These are phyloP conservation scores for Chloromyia formosa DNA, from an alignment of 2,888 invertebrate species.

Conservation along the genomic window DNA sequence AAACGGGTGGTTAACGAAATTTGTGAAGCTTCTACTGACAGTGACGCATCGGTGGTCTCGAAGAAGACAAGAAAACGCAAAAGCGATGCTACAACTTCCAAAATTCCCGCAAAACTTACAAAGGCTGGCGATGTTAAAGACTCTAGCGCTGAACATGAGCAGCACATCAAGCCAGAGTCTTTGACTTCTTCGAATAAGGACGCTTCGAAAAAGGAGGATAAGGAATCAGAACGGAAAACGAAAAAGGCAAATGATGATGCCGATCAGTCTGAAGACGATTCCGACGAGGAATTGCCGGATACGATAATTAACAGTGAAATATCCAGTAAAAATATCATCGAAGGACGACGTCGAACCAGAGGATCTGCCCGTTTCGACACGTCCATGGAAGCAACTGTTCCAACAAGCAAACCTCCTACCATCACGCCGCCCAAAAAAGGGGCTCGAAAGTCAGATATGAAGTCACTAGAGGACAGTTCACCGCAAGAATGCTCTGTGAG, in stretches of 20 bases:
- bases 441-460: background rate
- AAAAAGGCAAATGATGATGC: background rate
- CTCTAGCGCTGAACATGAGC: too few species aligned
- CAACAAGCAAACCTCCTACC: background rate
- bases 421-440: background rate
- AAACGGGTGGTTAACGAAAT: too few species aligned
- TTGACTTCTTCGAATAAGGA: too few species aligned
- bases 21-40: too few species aligned
- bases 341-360: constrained; percentile 52
- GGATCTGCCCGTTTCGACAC: constrained; percentile 54
- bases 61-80: background rate
- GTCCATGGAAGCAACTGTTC: background rate
- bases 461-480: constrained; percentile 47
- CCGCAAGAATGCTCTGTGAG: constrained; percentile 54
- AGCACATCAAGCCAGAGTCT: too few species aligned
- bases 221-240: background rate
- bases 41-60: too few species aligned
- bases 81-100: background rate
- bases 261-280: background rate
- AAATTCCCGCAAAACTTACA: constrained; percentile 2
- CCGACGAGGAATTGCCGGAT: constrained; percentile 9
- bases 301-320: constrained; percentile 55
- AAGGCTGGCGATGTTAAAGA: background rate
- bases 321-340: constrained; percentile 60
- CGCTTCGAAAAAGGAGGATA: background rate